These are phyloP conservation scores for Arge pagana DNA, from an alignment of 2,888 invertebrate genomes.

Conservation along the genomic window DNA sequence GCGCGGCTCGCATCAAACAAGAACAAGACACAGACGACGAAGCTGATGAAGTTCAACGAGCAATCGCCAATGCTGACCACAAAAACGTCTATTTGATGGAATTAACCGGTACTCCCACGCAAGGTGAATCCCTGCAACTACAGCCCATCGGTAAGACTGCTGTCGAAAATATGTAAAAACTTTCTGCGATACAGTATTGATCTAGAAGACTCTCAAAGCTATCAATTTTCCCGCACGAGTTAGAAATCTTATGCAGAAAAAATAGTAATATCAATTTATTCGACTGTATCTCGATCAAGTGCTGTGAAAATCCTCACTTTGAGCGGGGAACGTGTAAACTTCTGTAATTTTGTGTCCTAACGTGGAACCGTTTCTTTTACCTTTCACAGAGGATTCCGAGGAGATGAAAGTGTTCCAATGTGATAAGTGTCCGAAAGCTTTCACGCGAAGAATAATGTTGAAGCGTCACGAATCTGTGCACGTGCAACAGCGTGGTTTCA, in stretches of 20 bases:
- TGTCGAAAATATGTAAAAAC: slow-evolving; percentile 32
- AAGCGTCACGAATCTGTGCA: slow-evolving; percentile 68
- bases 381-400: slow-evolving; percentile 36
- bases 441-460: slow-evolving; percentile 65
- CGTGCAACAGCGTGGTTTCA: slow-evolving; percentile 64
- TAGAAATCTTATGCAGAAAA: no score
- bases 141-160: slow-evolving; percentile 43
- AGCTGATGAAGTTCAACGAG: slow-evolving; percentile 50
- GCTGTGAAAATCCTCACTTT: no score
- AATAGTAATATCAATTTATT: no score
- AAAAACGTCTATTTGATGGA: slow-evolving; percentile 55
- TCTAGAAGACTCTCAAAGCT: no score
- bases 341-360: no score
- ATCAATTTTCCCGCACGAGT: no score
- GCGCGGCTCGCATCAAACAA: slow-evolving; percentile 54
- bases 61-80: slow-evolving; percentile 46
- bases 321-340: no score
- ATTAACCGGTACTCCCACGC: slow-evolving; percentile 39
- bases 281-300: no score
- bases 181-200: no score
- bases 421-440: slow-evolving; percentile 67
- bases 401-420: slow-evolving; percentile 65
- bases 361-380: no score
- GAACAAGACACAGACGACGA: slow-evolving; percentile 56
- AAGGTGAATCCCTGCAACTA: slow-evolving; percentile 42